Conservation (phyloP, 35 echinoderm and acorn worm genomes). For the Ophioderma brevispina region DNA sequence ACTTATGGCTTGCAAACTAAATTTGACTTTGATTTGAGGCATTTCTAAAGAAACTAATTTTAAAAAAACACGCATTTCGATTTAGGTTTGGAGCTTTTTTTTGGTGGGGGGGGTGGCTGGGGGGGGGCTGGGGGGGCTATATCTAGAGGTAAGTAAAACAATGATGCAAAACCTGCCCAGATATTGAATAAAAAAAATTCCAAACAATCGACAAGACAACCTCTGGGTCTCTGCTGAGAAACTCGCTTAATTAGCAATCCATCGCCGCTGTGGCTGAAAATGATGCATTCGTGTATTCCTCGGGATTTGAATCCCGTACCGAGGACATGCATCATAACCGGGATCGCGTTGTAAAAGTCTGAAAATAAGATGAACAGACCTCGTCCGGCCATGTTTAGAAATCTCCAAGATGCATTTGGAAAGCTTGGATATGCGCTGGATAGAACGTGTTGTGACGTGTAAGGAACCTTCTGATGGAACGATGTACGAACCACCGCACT, state of each 20-base stretch:
- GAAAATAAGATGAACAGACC: conserved; percentile 66
- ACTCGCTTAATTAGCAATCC: neutral
- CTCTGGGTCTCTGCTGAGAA: neutral
- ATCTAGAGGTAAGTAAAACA: too few relatives aligned
- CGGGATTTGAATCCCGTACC: conserved; percentile 52
- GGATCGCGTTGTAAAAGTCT: conserved; percentile 62
- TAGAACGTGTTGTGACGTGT: conserved; percentile 53
- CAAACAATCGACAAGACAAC: too few relatives aligned
- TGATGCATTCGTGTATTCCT: conserved; percentile 2
- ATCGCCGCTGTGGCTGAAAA: conserved; percentile 25
- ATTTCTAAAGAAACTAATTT: too few relatives aligned
- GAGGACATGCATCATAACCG: conserved; percentile 40
- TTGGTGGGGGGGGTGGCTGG: too few relatives aligned
- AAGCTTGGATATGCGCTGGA: conserved; percentile 56
- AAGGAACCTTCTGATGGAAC: conserved; percentile 64
- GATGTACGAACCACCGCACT: conserved; percentile 70
- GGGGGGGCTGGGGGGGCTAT: too few relatives aligned
- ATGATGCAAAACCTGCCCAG: too few relatives aligned
- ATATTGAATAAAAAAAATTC: too few relatives aligned
- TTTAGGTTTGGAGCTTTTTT: too few relatives aligned
- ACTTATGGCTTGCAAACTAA: too few relatives aligned
- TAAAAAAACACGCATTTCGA: too few relatives aligned
- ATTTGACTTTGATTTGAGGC: too few relatives aligned
- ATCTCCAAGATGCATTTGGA: conserved; percentile 65
- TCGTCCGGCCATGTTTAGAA: conserved; percentile 39